Conservation (phyloP, 2,888 invertebrate species). For the Neoitamus cyanurus region DNA sequence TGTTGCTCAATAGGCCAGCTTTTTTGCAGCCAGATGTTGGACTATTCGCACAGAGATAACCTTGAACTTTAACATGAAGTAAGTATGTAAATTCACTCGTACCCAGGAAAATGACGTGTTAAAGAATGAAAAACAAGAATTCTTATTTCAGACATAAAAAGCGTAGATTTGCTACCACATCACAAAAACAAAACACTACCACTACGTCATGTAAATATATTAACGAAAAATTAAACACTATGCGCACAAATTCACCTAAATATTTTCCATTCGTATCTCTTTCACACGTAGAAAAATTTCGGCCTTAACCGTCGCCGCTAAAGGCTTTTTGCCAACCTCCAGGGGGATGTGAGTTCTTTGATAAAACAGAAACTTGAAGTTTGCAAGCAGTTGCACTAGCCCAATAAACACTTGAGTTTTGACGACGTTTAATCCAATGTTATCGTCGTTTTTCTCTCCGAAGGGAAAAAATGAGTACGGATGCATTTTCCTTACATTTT, state of each 20-base stretch:
- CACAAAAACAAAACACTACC: too few relatives aligned
- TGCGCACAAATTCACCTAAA: neutral
- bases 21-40: too few relatives aligned
- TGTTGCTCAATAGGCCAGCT: too few relatives aligned
- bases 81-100: too few relatives aligned
- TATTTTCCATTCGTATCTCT: neutral
- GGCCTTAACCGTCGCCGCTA: neutral
- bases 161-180: too few relatives aligned
- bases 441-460: neutral
- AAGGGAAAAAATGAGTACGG: neutral
- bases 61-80: too few relatives aligned
- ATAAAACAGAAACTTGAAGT: slow-evolving; percentile 51
- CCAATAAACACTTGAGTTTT: neutral
- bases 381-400: neutral
- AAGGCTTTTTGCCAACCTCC: neutral
- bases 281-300: neutral
- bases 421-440: neutral
- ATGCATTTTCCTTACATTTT: neutral
- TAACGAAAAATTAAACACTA: too few relatives aligned
- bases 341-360: slow-evolving; percentile 50
- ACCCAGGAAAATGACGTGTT: too few relatives aligned
- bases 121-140: too few relatives aligned
- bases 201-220: too few relatives aligned
- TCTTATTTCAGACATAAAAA: too few relatives aligned
- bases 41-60: too few relatives aligned